A percentile compares a stretch with the other conserved stretches of the same genome.
These are phyloP conservation scores for Avahi laniger DNA, from an alignment of 2,797 vertebrate genomes.

Conservation along the genomic window DNA sequence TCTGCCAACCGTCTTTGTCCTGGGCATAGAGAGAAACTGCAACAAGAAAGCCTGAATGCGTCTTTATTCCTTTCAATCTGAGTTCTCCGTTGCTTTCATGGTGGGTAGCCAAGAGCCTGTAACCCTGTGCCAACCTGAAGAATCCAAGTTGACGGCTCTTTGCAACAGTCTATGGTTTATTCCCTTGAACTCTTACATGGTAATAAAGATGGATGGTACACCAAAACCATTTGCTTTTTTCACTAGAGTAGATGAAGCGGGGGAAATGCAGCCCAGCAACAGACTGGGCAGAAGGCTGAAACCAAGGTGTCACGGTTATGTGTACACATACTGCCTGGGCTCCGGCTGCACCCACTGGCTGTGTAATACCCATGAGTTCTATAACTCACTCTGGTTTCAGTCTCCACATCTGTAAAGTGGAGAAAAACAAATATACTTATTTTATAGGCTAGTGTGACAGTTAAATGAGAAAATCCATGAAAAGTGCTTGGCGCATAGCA, in stretches of 20 bases:
- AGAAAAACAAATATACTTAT: not conserved
- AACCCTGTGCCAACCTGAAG: not conserved
- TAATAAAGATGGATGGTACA: not conserved
- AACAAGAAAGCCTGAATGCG: not conserved
- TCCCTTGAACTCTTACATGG: not conserved
- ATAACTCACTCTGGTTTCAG: not conserved
- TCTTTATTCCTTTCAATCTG: not conserved
- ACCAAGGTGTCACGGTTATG: accelerated
- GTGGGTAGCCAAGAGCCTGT: not conserved
- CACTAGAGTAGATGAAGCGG: not conserved
- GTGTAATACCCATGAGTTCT: not conserved
- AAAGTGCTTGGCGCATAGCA: not conserved
- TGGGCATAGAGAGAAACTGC: not conserved
- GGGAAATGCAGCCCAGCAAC: not conserved
- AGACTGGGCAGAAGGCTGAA: not conserved
- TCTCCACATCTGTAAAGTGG: not conserved
- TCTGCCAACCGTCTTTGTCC: not conserved
- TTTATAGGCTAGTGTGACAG: not conserved
- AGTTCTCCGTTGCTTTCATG: not conserved
- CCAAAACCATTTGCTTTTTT: not conserved
- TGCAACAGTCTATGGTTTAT: not conserved
- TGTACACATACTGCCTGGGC: accelerated
- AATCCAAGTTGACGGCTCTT: not conserved
- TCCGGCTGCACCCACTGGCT: not conserved
- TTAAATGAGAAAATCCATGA: not conserved